A percentile compares a stretch with the other conserved stretches of the same genome.
phyloP scores from a whole-genome alignment of 2,113 vertebrate species.

The Paraplagusia blochii region DNA sequence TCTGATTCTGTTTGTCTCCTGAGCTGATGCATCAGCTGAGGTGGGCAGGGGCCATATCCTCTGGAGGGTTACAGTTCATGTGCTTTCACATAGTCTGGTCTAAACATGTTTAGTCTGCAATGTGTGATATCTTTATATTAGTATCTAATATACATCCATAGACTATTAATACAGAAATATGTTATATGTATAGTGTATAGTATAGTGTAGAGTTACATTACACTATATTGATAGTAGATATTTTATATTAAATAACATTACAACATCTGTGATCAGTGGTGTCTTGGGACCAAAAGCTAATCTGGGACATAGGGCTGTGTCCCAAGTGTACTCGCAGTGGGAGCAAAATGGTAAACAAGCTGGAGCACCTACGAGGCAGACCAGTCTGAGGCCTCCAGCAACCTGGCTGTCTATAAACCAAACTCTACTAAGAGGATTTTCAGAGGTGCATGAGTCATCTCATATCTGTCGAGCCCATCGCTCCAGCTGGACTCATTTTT shows the following conservation, averaged over 20 bases:
- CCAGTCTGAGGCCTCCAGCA: conserved; percentile 33
- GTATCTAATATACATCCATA: too few species aligned
- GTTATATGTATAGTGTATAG: too few species aligned
- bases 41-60: not conserved
- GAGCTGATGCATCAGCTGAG: conserved; percentile 6
- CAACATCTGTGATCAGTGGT: conserved; percentile 18
- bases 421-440: conserved; percentile 30
- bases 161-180: too few species aligned
- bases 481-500: conserved; percentile 18
- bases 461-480: conserved; percentile 14
- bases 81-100: not conserved
- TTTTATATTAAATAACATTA: conserved; percentile 9
- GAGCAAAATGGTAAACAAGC: conserved; percentile 54
- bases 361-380: conserved; percentile 26
- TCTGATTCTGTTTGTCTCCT: conserved; percentile 14
- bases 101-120: too few species aligned
- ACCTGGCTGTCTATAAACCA: conserved; percentile 19
- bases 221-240: too few species aligned
- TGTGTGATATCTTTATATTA: too few species aligned
- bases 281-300: conserved; percentile 24
- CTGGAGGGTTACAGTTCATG: conserved; percentile 32
- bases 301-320: conserved; percentile 26
- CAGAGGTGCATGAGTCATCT: conserved; percentile 5
- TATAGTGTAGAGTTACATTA: too few species aligned
- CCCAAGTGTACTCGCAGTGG: conserved; percentile 46